phyloP scores from a whole-genome alignment of 2,113 vertebrate genomes.

The Gulo gulo region DNA sequence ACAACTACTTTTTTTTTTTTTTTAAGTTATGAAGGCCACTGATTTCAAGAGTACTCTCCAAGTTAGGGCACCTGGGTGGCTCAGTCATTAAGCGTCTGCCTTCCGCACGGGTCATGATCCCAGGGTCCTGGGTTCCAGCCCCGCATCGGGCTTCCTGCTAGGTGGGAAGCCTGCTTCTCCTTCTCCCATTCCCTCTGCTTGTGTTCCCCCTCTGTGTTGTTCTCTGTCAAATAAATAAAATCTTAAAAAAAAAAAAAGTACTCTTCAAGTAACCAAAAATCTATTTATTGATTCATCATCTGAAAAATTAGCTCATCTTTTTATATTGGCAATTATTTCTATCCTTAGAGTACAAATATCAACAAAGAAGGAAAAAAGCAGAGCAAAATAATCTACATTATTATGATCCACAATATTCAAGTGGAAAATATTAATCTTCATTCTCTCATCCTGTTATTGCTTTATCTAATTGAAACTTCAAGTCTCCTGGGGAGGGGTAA shows the following conservation, averaged over 20 bases:
- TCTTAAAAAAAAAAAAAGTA: neutral
- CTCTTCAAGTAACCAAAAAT: constrained; percentile 30
- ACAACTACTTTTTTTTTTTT: constrained; percentile 29
- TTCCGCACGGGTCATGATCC: no score
- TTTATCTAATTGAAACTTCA: constrained; percentile 37
- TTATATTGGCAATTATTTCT: constrained; percentile 20
- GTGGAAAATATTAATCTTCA: neutral
- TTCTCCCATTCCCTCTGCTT: no score
- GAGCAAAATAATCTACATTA: neutral
- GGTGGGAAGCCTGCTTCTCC: no score
- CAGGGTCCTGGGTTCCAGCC: no score
- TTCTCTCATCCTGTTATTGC: neutral
- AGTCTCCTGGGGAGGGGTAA: neutral
- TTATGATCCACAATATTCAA: neutral
- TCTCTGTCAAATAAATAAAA: no score
- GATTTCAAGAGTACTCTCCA: constrained; percentile 28
- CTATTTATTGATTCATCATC: constrained; percentile 32
- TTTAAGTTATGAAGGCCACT: neutral
- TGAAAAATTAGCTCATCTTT: constrained; percentile 8
- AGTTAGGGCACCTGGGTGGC: neutral
- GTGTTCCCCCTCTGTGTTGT: no score
- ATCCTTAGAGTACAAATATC: neutral
- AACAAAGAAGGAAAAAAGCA: constrained; percentile 11
- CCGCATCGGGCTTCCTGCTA: no score
- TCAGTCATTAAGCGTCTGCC: no score